Evolutionary conservation across 1,140 invertebrate species (phyloP).

Genomic region (Cotesia typhae): DNA sequence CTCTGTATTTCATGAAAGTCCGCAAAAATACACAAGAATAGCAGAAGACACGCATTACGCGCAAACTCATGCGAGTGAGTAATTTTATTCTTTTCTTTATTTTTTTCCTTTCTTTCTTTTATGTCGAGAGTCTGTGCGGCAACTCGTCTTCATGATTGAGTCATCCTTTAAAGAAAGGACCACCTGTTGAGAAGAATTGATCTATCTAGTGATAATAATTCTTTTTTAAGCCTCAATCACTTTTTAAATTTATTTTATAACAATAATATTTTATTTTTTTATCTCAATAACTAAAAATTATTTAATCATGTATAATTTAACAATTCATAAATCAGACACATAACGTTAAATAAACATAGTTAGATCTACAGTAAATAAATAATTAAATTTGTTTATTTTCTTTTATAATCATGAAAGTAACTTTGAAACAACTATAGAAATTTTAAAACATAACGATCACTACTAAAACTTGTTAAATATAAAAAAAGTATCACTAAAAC

Average conservation of each 20-base stretch:
- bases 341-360: no score
- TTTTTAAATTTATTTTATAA: constrained; percentile 11
- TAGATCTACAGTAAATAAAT: no score
- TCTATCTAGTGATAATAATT: constrained; percentile 55
- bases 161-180: constrained; percentile 59
- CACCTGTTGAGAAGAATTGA: constrained; percentile 58
- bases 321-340: no score
- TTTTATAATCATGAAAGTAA: no score
- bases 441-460: no score
- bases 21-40: constrained; percentile 1
- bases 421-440: no score
- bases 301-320: no score
- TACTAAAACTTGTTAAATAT: no score
- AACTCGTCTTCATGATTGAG: constrained; percentile 62
- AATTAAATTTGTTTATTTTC: no score
- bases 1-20: constrained; percentile 28
- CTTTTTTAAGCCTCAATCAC: neutral
- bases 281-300: neutral
- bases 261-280: neutral
- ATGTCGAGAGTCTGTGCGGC: constrained; percentile 46
- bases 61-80: constrained; percentile 26
- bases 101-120: constrained; percentile 26
- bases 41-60: constrained; percentile 23
- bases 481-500: no score
- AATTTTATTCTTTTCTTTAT: constrained; percentile 15